These are phyloP conservation scores for Lucilia sericata DNA, from an alignment of 1,140 invertebrate species.

Conservation along the genomic window DNA sequence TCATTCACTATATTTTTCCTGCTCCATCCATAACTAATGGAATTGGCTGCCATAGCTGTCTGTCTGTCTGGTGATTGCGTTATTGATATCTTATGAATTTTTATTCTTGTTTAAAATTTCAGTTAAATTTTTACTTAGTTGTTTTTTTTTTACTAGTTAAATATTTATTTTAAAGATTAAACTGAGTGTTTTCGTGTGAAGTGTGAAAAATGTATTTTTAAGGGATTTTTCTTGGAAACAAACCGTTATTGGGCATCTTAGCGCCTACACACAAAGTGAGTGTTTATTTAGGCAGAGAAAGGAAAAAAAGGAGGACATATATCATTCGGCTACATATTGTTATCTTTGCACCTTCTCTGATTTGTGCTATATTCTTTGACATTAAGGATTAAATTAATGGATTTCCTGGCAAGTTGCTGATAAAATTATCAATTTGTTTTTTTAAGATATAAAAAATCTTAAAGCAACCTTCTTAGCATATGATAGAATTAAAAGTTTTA, in stretches of 20 bases:
- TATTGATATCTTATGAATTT: too few species aligned
- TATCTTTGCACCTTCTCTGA: too few species aligned
- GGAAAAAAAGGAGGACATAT: too few species aligned
- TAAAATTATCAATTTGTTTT: too few species aligned
- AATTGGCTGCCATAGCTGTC: not conserved
- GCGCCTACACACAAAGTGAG: not conserved
- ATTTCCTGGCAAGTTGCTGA: too few species aligned
- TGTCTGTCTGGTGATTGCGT: too few species aligned
- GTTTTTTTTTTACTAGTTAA: not conserved
- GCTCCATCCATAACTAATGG: slow-evolving; percentile 4
- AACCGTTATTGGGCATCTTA: not conserved
- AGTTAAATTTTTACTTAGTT: not conserved
- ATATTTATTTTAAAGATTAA: not conserved
- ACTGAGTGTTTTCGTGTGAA: not conserved
- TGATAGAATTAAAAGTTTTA: too few species aligned
- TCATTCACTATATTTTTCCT: not conserved
- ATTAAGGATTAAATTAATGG: too few species aligned
- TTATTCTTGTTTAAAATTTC: not conserved
- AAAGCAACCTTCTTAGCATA: not conserved
- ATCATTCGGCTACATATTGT: too few species aligned
- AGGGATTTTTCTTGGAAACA: not conserved
- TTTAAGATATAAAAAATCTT: not conserved
- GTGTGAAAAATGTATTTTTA: not conserved
- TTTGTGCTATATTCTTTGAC: too few species aligned
- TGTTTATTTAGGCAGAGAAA: not conserved